A percentile compares a stretch with the other conserved stretches of the same genome.
phyloP scores from a whole-genome alignment of 2,797 vertebrate species.

The Acanthurus lineatus region DNA sequence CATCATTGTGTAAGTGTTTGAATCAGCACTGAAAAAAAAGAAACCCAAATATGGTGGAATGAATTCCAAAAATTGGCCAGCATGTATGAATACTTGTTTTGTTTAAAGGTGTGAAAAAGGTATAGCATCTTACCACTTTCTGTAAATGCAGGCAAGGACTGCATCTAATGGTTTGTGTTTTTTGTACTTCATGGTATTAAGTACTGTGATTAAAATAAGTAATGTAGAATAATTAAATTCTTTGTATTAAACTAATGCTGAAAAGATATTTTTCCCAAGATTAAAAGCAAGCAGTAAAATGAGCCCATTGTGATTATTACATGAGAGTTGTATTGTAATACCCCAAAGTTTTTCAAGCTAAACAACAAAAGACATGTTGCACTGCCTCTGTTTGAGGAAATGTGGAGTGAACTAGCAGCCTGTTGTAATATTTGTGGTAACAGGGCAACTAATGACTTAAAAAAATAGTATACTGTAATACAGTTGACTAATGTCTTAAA shows the following conservation, averaged over 20 bases:
- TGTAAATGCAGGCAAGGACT: background rate
- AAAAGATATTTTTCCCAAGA: background rate
- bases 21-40: background rate
- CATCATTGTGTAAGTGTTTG: conserved; percentile 93
- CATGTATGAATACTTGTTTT: background rate
- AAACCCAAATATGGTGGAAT: background rate
- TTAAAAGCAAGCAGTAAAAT: background rate
- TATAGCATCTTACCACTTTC: too few species aligned
- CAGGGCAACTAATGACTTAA: conserved; percentile 26
- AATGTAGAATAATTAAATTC: too few species aligned
- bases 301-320: background rate
- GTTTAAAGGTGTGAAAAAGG: too few species aligned
- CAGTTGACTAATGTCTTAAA: background rate
- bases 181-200: too few species aligned
- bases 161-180: background rate
- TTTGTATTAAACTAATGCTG: too few species aligned
- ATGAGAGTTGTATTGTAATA: background rate
- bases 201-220: too few species aligned
- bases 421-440: conserved; percentile 32
- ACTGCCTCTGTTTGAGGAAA: conserved; percentile 6
- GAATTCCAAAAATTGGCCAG: background rate
- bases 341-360: background rate
- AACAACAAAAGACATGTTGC: conserved; percentile 6
- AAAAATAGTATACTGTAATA: background rate
- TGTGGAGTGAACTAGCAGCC: conserved; percentile 8